Evolutionary conservation across 2,797 vertebrate genomes (phyloP), one percentile per base, ranked within the genome.

Genomic region (Epinephelus awoara): DNA sequence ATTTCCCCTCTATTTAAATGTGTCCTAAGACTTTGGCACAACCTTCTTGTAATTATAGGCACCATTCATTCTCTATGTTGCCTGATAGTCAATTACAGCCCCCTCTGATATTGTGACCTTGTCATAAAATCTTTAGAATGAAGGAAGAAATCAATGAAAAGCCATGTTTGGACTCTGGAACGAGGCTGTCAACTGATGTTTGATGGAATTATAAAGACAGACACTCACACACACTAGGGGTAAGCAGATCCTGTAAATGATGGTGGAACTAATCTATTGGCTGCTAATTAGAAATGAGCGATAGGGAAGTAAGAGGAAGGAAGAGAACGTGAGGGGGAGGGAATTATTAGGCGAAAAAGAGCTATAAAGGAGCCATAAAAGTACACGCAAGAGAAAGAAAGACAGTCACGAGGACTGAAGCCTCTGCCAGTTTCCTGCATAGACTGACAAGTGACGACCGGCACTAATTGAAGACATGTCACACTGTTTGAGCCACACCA

Each of bases 121-220:
- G 84, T 83, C 84, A 88, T 80, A 85, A 83, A 80, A 83, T 85
- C 83, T 74, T 83, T 85, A 85, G 34, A 72, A 64, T 58, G 68
- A 72, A 65, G 40, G 64, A 67, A 72, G 38, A 67, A 83, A 90
- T 90, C 86, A 73, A 84, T 90, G 44, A 47, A 25, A 61, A 83
- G 72, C 59, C 46, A 72, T 83, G 70, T 84, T 81, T 82, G 78
- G 75, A 84, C 57, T 77, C 62, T 5, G 6, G 27, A 49, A 69
- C 63, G 69, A 79, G 52, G 77, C 87, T 83, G 81, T 78, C 82
- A 67, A 40, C 52, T 58, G 58, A 79, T 55, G 63, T 72, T 71
- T 82, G 80, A 89, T 76, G 61, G 71, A 79, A 76, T 67, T 71
- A 70, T 72, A 46, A 74, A 82, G 62, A 59, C 70, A 50, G 46